Evolutionary conservation across 2,113 vertebrate species (phyloP), one percentile per base, ranked within the genome.

Genomic region (Tauraco erythrolophus): DNA sequence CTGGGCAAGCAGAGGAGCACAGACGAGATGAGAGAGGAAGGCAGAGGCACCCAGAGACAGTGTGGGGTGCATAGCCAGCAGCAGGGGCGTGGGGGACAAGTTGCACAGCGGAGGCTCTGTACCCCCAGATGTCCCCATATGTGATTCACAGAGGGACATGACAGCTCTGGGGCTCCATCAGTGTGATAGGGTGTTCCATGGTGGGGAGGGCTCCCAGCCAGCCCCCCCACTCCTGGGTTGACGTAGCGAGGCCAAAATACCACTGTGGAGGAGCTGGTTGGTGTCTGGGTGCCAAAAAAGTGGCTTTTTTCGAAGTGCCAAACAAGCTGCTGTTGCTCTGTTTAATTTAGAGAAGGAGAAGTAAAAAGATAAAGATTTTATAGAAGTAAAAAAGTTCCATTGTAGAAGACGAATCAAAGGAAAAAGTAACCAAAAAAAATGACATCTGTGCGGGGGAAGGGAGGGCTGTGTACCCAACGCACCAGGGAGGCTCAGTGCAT

Each of bases 51-150:
- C 0, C 0, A 19, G n/a, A 70, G 23, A 61, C 3, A 6, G 30
- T 3, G 1, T 11, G 30, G 50, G 19, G 41, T 24, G 10, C 43
- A 51, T 0, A 0, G 16, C 5, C 2, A 1, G 37, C 6, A 2
- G 31, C 0, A 0, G 28, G n/a, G 46, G 8, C 0, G 21, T 30
- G 28, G 41, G 41, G 41, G 41, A 12, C 3, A 6, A 82, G 50
- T 22, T 72, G 28, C 14, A 6, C 7, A 16, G 15, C 21, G 19
- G 5, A 8, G 23, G 28, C 28, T 62, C 43, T 65, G 25, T 27
- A 70, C 30, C 23, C 15, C 9, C 1, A 14, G 10, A 10, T 68
- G 19, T 50, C 25, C 28, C 66, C 7, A 1, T 64, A 5, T 19
- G 1, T 64, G 58, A 57, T 33, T 41, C 61, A 19, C 2, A 2